Evolutionary conservation across 2,797 vertebrate species (phyloP).

Genomic region (Hippocampus kuda): DNA sequence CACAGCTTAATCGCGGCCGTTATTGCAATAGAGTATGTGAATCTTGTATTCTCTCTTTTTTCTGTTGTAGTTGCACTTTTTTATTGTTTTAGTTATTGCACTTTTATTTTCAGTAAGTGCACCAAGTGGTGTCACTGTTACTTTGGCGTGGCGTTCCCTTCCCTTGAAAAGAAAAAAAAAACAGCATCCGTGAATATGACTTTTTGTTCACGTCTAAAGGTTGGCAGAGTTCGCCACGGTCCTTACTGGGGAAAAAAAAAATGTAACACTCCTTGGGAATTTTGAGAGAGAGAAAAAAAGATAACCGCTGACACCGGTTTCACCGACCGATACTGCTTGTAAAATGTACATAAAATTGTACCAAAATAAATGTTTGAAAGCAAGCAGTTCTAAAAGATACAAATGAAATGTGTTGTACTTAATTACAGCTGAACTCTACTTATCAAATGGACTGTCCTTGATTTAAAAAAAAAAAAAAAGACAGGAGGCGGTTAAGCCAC

Average conservation of each 20-base stretch:
- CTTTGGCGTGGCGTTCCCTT: neutral
- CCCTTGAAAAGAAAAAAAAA: neutral
- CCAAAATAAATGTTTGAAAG: too few species aligned
- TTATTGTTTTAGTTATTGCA: constrained; percentile 2
- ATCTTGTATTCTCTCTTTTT: neutral
- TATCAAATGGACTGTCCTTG: too few species aligned
- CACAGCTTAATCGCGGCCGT: neutral
- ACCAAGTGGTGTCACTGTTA: neutral
- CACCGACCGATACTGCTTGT: neutral
- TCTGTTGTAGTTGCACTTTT: neutral
- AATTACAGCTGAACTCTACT: too few species aligned
- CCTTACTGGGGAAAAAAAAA: neutral
- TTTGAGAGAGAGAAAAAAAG: neutral
- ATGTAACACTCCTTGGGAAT: neutral
- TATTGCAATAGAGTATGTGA: neutral
- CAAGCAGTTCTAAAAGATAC: too few species aligned
- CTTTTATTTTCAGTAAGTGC: neutral
- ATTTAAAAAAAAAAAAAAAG: too few species aligned
- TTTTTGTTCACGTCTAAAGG: neutral
- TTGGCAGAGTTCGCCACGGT: neutral
- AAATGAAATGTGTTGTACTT: too few species aligned
- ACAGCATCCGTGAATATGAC: neutral
- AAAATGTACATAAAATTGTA: too few species aligned
- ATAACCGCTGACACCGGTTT: neutral
- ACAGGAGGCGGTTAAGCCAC: too few species aligned